Evolutionary conservation across 1,140 invertebrate species (phyloP).

Genomic region (Xylocopa sonorina): DNA sequence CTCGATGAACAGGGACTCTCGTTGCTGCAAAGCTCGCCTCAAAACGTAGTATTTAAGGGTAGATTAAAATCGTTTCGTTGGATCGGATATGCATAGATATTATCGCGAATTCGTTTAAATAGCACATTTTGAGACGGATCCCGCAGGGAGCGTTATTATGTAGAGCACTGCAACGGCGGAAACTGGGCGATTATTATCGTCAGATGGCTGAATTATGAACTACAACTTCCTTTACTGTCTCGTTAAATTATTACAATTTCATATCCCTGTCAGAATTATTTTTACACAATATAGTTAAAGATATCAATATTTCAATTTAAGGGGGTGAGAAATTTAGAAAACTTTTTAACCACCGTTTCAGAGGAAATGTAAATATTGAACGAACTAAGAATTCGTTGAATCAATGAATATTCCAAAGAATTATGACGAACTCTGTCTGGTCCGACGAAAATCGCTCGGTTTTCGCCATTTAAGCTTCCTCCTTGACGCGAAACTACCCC

Average conservation of each 20-base stretch:
- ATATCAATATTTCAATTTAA: too few species aligned
- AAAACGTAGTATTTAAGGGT: neutral
- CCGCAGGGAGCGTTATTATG: neutral
- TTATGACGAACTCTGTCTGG: neutral
- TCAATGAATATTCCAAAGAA: slow-evolving; percentile 4
- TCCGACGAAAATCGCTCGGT: neutral
- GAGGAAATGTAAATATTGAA: neutral
- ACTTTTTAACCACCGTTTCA: too few species aligned
- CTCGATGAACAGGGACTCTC: slow-evolving; percentile 23
- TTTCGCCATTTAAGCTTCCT: neutral
- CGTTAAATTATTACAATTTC: too few species aligned
- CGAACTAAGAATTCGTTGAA: neutral
- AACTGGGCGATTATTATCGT: neutral
- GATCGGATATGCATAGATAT: neutral
- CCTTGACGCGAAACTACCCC: slow-evolving; percentile 4
- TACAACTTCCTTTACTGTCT: too few species aligned
- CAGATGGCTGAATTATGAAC: neutral
- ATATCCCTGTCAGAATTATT: too few species aligned
- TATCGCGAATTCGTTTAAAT: neutral
- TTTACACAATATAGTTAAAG: too few species aligned
- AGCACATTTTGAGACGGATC: neutral
- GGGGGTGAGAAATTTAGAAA: too few species aligned
- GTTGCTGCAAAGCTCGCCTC: neutral
- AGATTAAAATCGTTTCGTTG: too few species aligned
- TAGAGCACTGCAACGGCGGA: neutral